Evolutionary conservation across 2,113 vertebrate species (phyloP).

Genomic region (Poecile atricapillus): DNA sequence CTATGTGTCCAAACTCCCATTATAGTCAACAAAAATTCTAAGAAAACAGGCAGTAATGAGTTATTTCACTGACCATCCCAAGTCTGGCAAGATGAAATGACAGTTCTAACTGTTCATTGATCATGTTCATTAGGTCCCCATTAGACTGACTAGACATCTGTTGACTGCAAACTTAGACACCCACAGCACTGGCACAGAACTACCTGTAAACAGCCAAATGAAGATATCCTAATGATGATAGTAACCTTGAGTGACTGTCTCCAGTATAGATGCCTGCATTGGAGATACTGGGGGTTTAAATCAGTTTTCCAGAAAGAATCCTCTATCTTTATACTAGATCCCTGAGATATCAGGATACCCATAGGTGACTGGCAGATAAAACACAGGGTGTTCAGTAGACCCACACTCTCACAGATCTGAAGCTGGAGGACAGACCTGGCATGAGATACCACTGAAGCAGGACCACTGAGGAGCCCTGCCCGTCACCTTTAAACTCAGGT

Average conservation of each 20-base stretch:
- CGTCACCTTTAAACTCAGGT: not conserved
- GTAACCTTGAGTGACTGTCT: not conserved
- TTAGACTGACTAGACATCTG: not conserved
- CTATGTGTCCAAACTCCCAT: not conserved
- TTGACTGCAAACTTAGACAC: not conserved
- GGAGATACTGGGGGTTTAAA: not conserved
- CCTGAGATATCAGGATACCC: not conserved
- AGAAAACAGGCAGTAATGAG: not conserved
- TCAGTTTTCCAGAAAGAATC: not conserved
- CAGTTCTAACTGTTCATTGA: not conserved
- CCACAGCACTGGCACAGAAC: not conserved
- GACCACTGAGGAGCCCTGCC: not conserved
- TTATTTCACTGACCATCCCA: not conserved
- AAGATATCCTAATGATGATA: not conserved
- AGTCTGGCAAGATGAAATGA: not conserved
- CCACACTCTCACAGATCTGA: not conserved
- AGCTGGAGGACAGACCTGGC: not conserved
- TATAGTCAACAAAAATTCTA: not conserved
- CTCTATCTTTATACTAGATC: not conserved
- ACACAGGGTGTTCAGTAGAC: not conserved
- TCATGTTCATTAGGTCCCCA: not conserved
- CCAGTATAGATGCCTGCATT: not conserved
- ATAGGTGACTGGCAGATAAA: not conserved
- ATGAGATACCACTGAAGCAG: not conserved
- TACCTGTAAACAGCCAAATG: not conserved